Evolutionary conservation across 2,797 vertebrate species (phyloP), one percentile per base, ranked within the genome.

Genomic region (Gymnothorax javanicus): DNA sequence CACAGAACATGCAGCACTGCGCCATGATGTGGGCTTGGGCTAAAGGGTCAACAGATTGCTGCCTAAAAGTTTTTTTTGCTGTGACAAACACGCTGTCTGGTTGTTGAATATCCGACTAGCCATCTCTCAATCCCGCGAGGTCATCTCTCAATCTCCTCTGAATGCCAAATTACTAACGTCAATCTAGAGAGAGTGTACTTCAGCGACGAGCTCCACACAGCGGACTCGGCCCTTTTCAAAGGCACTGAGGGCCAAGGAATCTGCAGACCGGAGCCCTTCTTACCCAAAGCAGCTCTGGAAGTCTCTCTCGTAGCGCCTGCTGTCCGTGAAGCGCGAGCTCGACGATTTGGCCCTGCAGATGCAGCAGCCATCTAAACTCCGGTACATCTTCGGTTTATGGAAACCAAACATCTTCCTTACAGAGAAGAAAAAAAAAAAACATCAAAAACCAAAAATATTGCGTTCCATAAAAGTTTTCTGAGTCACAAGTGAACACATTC

Each of bases 331-430:
- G 79, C 99, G 97, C 23, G 98, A 99, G 94, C 99, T 99, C 82
- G 99, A 99, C 52, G 98, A 99, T 90, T 99, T 99, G 11, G 98
- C 98, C 86, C 98, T 97, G 95, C 99, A 99, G 94, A 99, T 99
- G 93, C 99, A 99, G 95, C 99, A 99, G 89, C 98, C 99, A 20
- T 99, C 97, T 96, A 99, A 95, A 95, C 98, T 99, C 92, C 98
- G 95, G 94, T 99, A 99, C 97, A 99, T 99, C 95, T 99, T 99
- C 92, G 99, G 99, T 96, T 99, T 99, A 94, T 99, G 98, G 94
- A 99, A 99, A 96, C 99, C 99, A 96, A 99, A 99, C 99, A 99
- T 99, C 96, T 98, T 94, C 88, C 84, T 87, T 56, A 25, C 5
- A 79, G 25, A 27, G 27, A 33, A 33, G 12, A 73, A 33, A 73